phyloP scores from a whole-genome alignment of 2,888 invertebrate genomes.

The Temnothorax rugatulus region DNA sequence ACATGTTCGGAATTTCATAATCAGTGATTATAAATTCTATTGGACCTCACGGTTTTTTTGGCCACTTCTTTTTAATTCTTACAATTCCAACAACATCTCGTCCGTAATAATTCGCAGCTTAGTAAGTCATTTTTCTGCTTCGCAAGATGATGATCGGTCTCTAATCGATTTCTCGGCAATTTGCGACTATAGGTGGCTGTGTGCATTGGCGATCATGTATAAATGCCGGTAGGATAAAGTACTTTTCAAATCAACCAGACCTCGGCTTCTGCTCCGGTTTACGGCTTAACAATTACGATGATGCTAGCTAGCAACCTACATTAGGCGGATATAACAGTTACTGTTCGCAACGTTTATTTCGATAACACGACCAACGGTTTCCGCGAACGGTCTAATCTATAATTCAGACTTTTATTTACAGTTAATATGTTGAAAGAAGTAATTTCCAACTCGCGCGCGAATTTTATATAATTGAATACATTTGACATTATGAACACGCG shows the following conservation, averaged over 20 bases:
- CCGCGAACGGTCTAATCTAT: conserved; percentile 12
- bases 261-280: conserved; percentile 74
- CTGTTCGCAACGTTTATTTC: conserved; percentile 44
- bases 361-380: conserved; percentile 46
- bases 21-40: neutral
- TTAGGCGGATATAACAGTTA: conserved; percentile 74
- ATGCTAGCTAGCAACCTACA: conserved; percentile 75
- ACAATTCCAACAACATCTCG: neutral
- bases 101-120: neutral
- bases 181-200: conserved; percentile 63
- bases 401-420: conserved; percentile 6
- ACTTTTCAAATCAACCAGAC: conserved; percentile 46
- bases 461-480: neutral
- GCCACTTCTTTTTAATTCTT: conserved; percentile 14
- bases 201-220: conserved; percentile 42
- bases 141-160: neutral
- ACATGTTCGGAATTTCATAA: neutral
- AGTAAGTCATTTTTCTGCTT: conserved; percentile 20
- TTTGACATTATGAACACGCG: neutral
- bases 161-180: conserved; percentile 57
- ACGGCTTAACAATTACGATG: conserved; percentile 75
- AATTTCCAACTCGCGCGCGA: neutral
- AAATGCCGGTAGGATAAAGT: conserved; percentile 45
- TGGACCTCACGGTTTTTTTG: neutral
- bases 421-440: neutral